Percentiles rank a stretch among this genome's conserved stretches.
Evolutionary conservation across 1,140 invertebrate genomes (phyloP).

Genomic region (Myzus persicae): DNA sequence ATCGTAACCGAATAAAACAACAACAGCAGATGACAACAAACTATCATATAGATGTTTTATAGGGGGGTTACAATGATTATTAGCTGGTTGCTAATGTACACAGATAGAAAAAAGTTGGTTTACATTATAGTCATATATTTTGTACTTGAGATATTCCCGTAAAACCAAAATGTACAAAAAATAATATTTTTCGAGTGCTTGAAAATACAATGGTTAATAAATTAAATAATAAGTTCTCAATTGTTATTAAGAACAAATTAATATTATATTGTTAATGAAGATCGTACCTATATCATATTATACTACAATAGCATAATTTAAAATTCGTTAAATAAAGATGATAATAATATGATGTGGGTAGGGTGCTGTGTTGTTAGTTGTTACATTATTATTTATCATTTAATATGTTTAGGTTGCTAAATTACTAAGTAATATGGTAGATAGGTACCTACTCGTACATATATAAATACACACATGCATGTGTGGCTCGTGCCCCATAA

Average conservation of each 20-base stretch:
- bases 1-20: constrained; percentile 12
- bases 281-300: not conserved
- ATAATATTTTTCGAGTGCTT: not conserved
- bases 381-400: constrained; percentile 9
- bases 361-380: not conserved
- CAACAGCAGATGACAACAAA: constrained; percentile 29
- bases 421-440: not conserved
- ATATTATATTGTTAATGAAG: not conserved
- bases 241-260: not conserved
- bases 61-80: not conserved
- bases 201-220: not conserved
- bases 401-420: constrained; percentile 18
- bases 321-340: not conserved
- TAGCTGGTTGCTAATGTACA: constrained; percentile 51
- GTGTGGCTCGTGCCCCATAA: not conserved
- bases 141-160: not conserved
- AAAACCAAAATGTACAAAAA: not conserved
- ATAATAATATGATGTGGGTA: not conserved
- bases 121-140: not conserved
- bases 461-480: too few relatives aligned
- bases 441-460: too few relatives aligned
- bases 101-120: not conserved
- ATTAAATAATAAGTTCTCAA: constrained; percentile 7
- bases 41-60: not conserved
- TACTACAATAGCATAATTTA: not conserved